Percentiles rank a stretch among this genome's conserved stretches.
Conservation (phyloP, 2,797 vertebrate species). For the Rhodeus uyekii region DNA sequence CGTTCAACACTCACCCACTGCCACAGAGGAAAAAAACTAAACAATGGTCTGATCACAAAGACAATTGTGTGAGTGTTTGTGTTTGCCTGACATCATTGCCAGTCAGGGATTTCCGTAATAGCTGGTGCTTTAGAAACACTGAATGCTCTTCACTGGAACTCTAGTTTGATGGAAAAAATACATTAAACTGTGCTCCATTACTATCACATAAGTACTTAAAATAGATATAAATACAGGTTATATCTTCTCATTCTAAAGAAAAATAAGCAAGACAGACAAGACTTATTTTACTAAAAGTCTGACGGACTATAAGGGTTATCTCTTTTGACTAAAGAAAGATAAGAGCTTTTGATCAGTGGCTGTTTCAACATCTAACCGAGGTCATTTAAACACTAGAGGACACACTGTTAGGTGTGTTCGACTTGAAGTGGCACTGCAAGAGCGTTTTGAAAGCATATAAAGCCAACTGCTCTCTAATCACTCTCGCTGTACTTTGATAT, state of each 20-base stretch:
- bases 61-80: background rate
- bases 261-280: background rate
- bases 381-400: conserved; percentile 41
- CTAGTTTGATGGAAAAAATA: background rate
- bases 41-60: conserved; percentile 32
- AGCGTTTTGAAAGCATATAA: background rate
- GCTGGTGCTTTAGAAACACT: conserved; percentile 16
- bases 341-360: conserved; percentile 28
- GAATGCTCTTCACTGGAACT: conserved; percentile 6
- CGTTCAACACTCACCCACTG: background rate
- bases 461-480: background rate
- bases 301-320: background rate
- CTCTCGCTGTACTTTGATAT: background rate
- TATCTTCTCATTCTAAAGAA: background rate
- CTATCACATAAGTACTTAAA: background rate
- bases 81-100: conserved; percentile 24
- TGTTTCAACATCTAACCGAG: conserved; percentile 44
- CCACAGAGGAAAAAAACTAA: conserved; percentile 5
- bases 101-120: conserved; percentile 28
- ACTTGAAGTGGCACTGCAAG: background rate
- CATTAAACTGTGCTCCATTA: background rate
- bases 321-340: conserved; percentile 17
- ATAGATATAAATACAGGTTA: too few species aligned
- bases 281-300: background rate
- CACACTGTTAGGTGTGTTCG: background rate